Conservation (phyloP, 92 coral and sea anemone species). For the Parazoanthus swiftii region DNA sequence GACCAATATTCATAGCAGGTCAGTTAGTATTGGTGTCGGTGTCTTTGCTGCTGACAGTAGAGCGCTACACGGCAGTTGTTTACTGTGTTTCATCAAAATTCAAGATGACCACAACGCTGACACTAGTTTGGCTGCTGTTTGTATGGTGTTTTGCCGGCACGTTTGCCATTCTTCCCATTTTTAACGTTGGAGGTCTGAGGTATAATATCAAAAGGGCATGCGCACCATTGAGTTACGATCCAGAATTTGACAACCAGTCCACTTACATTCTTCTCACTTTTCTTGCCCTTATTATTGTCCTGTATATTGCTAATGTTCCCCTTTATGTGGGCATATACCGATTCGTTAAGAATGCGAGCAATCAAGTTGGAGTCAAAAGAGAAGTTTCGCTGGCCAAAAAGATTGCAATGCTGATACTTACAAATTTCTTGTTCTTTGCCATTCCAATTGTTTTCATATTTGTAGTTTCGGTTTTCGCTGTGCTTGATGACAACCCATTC, state of each 20-base stretch:
- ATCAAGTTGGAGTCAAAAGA: constrained; percentile 64
- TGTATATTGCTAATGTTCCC: constrained; percentile 62
- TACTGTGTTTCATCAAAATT: constrained; percentile 57
- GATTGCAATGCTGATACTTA: constrained; percentile 62
- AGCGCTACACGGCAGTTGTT: constrained; percentile 61
- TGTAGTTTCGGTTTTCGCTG: constrained; percentile 60
- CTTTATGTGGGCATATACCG: constrained; percentile 54
- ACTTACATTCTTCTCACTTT: constrained; percentile 58
- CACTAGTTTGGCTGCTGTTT: constrained; percentile 47
- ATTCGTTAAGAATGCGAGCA: constrained; percentile 64
- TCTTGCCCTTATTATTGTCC: constrained; percentile 50
- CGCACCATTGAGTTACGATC: constrained; percentile 76
- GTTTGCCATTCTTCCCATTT: constrained; percentile 67
- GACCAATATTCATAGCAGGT: constrained; percentile 77
- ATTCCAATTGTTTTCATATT: constrained; percentile 64
- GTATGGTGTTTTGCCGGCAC: constrained; percentile 59
- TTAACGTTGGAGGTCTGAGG: constrained; percentile 73
- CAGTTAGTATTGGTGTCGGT: constrained; percentile 69
- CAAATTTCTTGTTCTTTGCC: constrained; percentile 70
- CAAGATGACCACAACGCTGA: constrained; percentile 53
- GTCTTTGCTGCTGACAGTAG: constrained; percentile 58
- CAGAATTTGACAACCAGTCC: constrained; percentile 54
- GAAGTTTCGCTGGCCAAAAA: constrained; percentile 67
- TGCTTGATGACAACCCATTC: constrained; percentile 60
- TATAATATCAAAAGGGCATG: constrained; percentile 79